phyloP scores from a whole-genome alignment of 92 coral and sea anemone species.

The Epizoanthus illoricatus region DNA sequence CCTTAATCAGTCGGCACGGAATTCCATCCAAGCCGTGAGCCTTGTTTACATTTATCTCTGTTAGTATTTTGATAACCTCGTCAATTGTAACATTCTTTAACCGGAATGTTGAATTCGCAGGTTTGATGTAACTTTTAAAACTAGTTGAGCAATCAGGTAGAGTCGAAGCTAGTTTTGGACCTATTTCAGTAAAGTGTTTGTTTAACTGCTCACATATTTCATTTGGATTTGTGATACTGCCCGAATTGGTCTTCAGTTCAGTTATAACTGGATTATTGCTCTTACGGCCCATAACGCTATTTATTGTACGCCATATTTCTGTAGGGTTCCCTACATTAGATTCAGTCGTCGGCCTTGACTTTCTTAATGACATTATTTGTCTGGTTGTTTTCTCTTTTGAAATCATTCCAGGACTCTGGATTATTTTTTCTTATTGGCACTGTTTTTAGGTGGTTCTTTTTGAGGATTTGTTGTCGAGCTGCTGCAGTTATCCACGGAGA shows the following conservation, averaged over 20 bases:
- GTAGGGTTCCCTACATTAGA: too few relatives aligned
- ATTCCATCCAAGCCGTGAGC: not conserved
- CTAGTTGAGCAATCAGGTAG: not conserved
- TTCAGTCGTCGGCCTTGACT: too few relatives aligned
- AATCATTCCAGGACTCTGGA: too few relatives aligned
- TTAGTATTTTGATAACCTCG: not conserved
- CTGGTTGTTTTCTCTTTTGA: too few relatives aligned
- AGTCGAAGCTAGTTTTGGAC: too few relatives aligned
- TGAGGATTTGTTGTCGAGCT: too few relatives aligned
- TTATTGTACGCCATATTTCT: too few relatives aligned
- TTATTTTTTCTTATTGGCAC: too few relatives aligned
- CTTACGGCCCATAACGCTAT: not conserved
- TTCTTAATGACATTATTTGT: too few relatives aligned
- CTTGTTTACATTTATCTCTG: not conserved
- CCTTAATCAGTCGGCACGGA: slow-evolving; percentile 1
- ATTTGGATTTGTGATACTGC: not conserved
- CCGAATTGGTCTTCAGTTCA: not conserved
- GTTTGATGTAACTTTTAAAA: not conserved
- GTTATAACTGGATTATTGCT: not conserved
- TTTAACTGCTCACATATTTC: not conserved
- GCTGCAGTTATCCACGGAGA: too few relatives aligned
- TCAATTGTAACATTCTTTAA: not conserved
- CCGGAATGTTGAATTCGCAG: not conserved
- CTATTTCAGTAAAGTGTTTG: too few relatives aligned
- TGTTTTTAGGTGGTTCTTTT: too few relatives aligned